A percentile compares a stretch with the other conserved stretches of the same genome.
phyloP scores from a whole-genome alignment of 2,797 vertebrate genomes.

The Macrochelys suwanniensis region DNA sequence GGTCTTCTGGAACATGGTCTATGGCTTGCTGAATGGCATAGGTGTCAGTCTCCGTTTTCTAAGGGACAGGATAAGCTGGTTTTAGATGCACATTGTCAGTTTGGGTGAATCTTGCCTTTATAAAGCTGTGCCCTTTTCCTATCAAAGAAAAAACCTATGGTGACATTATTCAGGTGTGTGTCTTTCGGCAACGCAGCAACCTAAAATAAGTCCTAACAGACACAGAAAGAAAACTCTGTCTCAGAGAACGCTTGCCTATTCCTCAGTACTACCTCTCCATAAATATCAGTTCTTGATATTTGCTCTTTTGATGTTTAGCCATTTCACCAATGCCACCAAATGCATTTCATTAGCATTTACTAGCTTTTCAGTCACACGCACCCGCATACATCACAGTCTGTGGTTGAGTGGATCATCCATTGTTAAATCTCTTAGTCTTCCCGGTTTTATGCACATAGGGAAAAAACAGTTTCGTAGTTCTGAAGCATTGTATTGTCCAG shows the following conservation, averaged over 20 bases:
- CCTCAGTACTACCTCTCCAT: conserved; percentile 32
- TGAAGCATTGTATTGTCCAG: conserved; percentile 28
- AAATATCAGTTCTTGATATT: conserved; percentile 61
- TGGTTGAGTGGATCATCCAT: background rate
- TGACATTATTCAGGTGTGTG: accelerated
- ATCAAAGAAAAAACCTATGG: background rate
- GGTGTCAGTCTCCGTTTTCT: background rate
- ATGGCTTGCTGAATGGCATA: background rate
- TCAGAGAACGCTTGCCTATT: background rate
- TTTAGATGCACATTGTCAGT: background rate
- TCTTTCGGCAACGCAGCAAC: background rate
- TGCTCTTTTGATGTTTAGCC: conserved; percentile 47
- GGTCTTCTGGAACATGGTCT: background rate
- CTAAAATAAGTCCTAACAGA: background rate
- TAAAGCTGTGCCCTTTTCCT: background rate
- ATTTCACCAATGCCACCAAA: conserved; percentile 29
- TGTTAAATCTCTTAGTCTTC: background rate
- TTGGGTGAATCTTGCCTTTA: background rate
- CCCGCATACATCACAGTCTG: background rate
- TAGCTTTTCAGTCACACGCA: background rate
- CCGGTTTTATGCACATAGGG: accelerated
- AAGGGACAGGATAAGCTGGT: background rate
- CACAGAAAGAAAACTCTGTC: accelerated
- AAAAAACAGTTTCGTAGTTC: background rate
- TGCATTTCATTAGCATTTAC: conserved; percentile 40